Evolutionary conservation across 2,113 vertebrate species (phyloP).

Genomic region (Xenopus borealis): DNA sequence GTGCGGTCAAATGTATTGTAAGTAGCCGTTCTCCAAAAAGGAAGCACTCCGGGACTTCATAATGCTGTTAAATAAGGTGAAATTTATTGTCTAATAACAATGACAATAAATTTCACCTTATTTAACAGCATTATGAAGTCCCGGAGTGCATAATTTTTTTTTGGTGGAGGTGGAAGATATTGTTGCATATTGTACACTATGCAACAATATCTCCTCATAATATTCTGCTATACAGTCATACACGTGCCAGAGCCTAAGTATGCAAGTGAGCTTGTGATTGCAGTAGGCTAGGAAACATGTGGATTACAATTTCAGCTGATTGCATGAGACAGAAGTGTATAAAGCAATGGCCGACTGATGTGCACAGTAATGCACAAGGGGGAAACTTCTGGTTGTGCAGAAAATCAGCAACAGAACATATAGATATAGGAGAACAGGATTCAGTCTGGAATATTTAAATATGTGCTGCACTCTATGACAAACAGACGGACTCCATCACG

Average conservation of each 20-base stretch:
- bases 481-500: not conserved
- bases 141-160: too few species aligned
- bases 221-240: not conserved
- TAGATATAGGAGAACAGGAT: not conserved
- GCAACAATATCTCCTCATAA: too few species aligned
- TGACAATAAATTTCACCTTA: too few species aligned
- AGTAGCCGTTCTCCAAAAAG: too few species aligned
- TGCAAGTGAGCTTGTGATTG: not conserved
- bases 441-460: not conserved
- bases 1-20: too few species aligned
- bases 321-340: not conserved
- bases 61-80: too few species aligned
- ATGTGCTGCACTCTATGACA: not conserved
- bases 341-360: not conserved
- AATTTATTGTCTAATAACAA: too few species aligned
- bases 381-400: not conserved
- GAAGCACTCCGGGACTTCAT: too few species aligned
- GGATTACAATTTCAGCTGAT: not conserved
- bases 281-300: too few species aligned
- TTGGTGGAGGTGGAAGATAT: too few species aligned
- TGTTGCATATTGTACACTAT: too few species aligned
- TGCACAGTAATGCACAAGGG: not conserved
- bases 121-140: too few species aligned
- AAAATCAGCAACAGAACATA: conserved; percentile 6
- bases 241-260: not conserved